Percentiles rank a stretch among this genome's conserved stretches.
These are phyloP conservation scores for Probosciger aterrimus DNA, from an alignment of 2,113 vertebrate genomes.

Conservation along the genomic window DNA sequence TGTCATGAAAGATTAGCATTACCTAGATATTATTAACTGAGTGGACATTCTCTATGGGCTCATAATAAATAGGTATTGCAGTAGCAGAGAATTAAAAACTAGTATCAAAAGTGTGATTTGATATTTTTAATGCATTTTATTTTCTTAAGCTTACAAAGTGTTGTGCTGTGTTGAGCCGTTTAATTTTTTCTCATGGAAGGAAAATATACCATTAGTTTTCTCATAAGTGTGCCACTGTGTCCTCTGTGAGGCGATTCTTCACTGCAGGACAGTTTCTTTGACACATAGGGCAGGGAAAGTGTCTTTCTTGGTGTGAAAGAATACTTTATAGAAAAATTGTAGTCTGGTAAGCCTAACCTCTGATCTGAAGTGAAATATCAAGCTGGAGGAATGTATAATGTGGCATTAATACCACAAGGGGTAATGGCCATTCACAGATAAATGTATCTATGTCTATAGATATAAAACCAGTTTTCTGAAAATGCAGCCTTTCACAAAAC, in stretches of 20 bases:
- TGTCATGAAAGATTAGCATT: not conserved
- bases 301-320: not conserved
- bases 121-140: not conserved
- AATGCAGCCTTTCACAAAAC: not conserved
- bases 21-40: not conserved
- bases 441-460: not conserved
- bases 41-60: not conserved
- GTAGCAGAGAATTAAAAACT: not conserved
- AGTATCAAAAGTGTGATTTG: not conserved
- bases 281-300: not conserved
- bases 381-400: not conserved
- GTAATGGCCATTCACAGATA: not conserved
- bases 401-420: not conserved
- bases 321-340: not conserved
- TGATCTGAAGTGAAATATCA: not conserved
- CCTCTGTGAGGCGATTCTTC: not conserved
- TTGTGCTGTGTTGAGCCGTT: not conserved
- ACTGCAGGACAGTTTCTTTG: slow-evolving; percentile 6
- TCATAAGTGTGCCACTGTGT: not conserved
- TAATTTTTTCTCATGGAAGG: not conserved
- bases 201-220: not conserved
- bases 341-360: not conserved
- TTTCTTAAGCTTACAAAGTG: not conserved
- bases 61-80: not conserved
- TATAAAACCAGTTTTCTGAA: not conserved